Percentiles rank a stretch among this genome's conserved stretches.
These are phyloP conservation scores for Anoncus sp. DNA, from an alignment of 2,888 invertebrate species.

Conservation along the genomic window DNA sequence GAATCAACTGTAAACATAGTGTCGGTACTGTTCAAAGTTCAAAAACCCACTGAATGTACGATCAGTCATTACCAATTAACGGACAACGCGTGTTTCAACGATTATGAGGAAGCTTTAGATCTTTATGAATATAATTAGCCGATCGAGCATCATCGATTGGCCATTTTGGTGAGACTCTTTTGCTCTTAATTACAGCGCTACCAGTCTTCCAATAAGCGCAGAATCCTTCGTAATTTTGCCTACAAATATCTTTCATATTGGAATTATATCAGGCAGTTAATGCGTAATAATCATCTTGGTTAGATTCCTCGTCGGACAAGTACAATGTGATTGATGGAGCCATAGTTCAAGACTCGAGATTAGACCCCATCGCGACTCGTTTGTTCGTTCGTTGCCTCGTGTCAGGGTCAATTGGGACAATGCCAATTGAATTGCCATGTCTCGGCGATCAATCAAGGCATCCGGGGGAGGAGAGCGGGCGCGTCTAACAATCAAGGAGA, in stretches of 20 bases:
- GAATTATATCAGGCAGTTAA: too few relatives aligned
- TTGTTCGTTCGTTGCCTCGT: too few relatives aligned
- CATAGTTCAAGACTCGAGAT: neutral
- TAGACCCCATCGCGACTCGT: too few relatives aligned
- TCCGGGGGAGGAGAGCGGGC: too few relatives aligned
- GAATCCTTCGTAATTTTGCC: too few relatives aligned
- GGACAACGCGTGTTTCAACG: neutral
- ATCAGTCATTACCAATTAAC: slow-evolving; percentile 35
- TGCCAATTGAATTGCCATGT: slow-evolving; percentile 14
- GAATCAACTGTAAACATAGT: slow-evolving; percentile 30
- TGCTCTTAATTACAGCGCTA: too few relatives aligned
- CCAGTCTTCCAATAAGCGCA: too few relatives aligned
- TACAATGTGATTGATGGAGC: slow-evolving; percentile 14
- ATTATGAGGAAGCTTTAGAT: neutral
- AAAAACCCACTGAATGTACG: neutral
- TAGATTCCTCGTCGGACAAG: neutral
- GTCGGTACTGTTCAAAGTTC: slow-evolving; percentile 25
- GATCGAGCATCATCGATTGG: too few relatives aligned
- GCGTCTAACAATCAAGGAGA: too few relatives aligned
- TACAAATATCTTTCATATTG: too few relatives aligned
- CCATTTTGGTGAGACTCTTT: too few relatives aligned
- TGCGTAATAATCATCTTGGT: neutral
- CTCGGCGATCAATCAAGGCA: slow-evolving; percentile 1
- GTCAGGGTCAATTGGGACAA: slow-evolving; percentile 6
- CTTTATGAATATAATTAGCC: too few relatives aligned